Evolutionary conservation across 2,888 invertebrate genomes (phyloP).

Genomic region (Harpagoxenus sublaevis): DNA sequence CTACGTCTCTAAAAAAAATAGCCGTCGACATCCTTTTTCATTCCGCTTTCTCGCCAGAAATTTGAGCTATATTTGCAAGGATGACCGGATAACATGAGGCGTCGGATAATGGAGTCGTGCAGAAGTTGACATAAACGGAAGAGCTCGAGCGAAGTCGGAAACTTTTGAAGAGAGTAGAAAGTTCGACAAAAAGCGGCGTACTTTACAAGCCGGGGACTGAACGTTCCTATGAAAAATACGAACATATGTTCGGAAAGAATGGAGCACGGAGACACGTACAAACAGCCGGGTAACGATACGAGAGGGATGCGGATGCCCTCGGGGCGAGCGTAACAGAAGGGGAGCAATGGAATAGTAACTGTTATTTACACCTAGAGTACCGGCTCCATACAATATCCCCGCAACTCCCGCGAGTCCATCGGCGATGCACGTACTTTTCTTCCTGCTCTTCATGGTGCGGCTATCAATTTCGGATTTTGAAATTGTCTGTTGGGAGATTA

Average conservation of each 20-base stretch:
- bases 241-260: not conserved
- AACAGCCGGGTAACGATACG: conserved; percentile 24
- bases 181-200: conserved; percentile 28
- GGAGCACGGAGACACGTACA: conserved; percentile 14
- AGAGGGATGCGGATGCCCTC: not conserved
- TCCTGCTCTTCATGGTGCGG: not conserved
- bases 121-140: conserved; percentile 18
- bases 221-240: conserved; percentile 20
- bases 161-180: conserved; percentile 13
- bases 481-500: conserved; percentile 3
- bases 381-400: conserved; percentile 7
- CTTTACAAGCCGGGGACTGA: not conserved
- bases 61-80: not conserved
- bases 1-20: conserved; percentile 22
- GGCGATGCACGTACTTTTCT: conserved; percentile 1
- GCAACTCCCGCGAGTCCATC: conserved; percentile 21
- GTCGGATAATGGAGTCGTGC: not conserved
- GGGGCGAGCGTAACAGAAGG: not conserved
- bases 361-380: conserved; percentile 36
- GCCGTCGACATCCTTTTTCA: conserved; percentile 3
- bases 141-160: not conserved
- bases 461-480: conserved; percentile 9
- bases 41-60: conserved; percentile 6
- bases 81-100: not conserved
- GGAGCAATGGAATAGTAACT: conserved; percentile 23